phyloP scores from a whole-genome alignment of 2,888 invertebrate species.

The Druceiella hillmani region DNA sequence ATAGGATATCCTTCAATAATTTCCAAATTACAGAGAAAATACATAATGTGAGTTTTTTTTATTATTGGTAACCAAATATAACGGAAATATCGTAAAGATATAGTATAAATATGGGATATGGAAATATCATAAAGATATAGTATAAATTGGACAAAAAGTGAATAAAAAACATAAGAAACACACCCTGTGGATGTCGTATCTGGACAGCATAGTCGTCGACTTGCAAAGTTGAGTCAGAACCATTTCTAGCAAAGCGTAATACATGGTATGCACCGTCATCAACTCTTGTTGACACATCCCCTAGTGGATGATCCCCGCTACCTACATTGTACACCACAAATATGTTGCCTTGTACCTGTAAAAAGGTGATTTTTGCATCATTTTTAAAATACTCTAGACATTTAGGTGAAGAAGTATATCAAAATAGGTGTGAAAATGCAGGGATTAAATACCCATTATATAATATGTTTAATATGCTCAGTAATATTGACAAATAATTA shows the following conservation, averaged over 20 bases:
- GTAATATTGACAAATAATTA: too few relatives aligned
- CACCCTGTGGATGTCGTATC: slow-evolving; percentile 81
- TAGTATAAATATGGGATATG: slow-evolving; percentile 1
- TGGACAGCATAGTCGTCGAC: slow-evolving; percentile 87
- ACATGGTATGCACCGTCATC: slow-evolving; percentile 95
- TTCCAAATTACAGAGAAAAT: too few relatives aligned
- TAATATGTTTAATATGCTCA: too few relatives aligned
- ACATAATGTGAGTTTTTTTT: too few relatives aligned
- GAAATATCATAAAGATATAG: too few relatives aligned
- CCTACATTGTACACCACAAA: slow-evolving; percentile 95
- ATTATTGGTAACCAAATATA: not conserved
- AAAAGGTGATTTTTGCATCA: too few relatives aligned
- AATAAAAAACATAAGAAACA: slow-evolving; percentile 15
- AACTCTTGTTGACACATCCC: slow-evolving; percentile 83
- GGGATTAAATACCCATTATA: too few relatives aligned
- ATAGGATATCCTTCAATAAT: too few relatives aligned
- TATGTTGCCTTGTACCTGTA: slow-evolving; percentile 88
- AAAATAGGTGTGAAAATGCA: too few relatives aligned
- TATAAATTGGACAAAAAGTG: not conserved
- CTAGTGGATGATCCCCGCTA: slow-evolving; percentile 83
- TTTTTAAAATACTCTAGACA: too few relatives aligned
- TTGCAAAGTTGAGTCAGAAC: slow-evolving; percentile 86
- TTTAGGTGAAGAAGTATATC: too few relatives aligned
- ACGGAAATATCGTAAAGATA: slow-evolving; percentile 3
- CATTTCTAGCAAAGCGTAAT: slow-evolving; percentile 81